These are phyloP conservation scores for Leucoma salicis DNA, from an alignment of 2,888 invertebrate genomes.

Conservation along the genomic window DNA sequence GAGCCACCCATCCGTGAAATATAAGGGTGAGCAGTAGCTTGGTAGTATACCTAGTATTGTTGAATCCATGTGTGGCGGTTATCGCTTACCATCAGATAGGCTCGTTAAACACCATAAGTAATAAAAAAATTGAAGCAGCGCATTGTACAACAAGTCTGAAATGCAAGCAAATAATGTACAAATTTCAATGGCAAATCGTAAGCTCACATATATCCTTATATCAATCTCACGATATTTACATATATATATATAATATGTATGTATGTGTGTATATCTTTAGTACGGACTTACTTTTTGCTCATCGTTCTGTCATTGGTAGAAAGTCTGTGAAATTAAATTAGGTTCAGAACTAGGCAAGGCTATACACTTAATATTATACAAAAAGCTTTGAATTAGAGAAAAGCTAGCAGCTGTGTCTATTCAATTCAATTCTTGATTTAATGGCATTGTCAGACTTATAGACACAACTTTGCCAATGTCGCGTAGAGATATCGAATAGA, in stretches of 20 bases:
- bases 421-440: no score
- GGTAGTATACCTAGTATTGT: no score
- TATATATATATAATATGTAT: constrained; percentile 14
- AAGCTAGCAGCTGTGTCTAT: no score
- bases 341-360: constrained; percentile 36
- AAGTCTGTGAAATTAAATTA: constrained; percentile 66
- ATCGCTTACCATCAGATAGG: no score
- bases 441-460: no score
- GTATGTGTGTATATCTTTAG: constrained; percentile 12
- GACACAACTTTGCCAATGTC: no score
- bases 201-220: constrained; percentile 4
- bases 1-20: no score
- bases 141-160: constrained; percentile 3
- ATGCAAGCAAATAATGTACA: constrained; percentile 7
- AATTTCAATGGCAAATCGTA: constrained; percentile 1
- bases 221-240: constrained; percentile 5
- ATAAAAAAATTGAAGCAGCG: no score
- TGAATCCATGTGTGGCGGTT: no score
- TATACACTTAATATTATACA: constrained; percentile 1
- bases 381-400: constrained; percentile 1
- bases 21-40: no score
- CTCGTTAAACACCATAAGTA: no score
- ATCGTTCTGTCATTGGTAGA: constrained; percentile 77
- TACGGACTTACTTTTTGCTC: constrained; percentile 66
- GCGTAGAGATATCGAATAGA: no score